These are phyloP conservation scores for Toxotes jaculatrix DNA, from an alignment of 2,113 vertebrate species.

Conservation along the genomic window DNA sequence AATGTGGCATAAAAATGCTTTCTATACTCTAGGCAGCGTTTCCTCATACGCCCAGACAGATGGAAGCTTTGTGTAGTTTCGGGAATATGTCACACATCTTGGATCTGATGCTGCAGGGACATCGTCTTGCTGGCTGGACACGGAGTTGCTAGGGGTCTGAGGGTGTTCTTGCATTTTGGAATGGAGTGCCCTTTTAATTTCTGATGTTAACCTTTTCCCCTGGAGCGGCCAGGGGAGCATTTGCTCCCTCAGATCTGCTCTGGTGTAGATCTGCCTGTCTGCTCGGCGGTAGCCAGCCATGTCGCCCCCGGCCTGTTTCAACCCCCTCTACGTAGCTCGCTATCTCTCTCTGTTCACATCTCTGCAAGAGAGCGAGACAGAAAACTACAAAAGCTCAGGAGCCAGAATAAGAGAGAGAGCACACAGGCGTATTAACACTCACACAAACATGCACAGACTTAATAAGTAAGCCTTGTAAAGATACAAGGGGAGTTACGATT, in stretches of 20 bases:
- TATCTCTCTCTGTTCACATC: constrained; percentile 76
- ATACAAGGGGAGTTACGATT: constrained; percentile 61
- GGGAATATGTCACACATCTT: constrained; percentile 56
- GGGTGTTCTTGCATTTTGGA: constrained; percentile 52
- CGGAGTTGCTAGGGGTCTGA: constrained; percentile 16
- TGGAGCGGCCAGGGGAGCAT: constrained; percentile 45
- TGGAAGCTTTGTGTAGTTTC: constrained; percentile 51
- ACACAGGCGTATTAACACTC: constrained; percentile 36
- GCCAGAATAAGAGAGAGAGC: background rate
- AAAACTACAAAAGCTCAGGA: constrained; percentile 59
- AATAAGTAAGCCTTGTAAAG: constrained; percentile 52
- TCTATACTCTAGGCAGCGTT: constrained; percentile 18
- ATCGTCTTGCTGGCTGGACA: constrained; percentile 23
- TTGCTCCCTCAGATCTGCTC: constrained; percentile 54
- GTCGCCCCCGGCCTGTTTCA: constrained; percentile 29
- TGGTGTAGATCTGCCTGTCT: constrained; percentile 57
- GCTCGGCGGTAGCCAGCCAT: constrained; percentile 40
- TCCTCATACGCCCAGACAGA: constrained; percentile 45
- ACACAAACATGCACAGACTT: constrained; percentile 37
- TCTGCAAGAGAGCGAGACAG: constrained; percentile 73
- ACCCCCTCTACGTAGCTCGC: background rate
- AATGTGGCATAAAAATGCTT: constrained; percentile 42
- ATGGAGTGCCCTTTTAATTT: constrained; percentile 71
- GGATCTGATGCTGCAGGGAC: constrained; percentile 46
- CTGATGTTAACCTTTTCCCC: constrained; percentile 67